Evolutionary conservation across 1,140 invertebrate species (phyloP).

Genomic region (Brachionus koreanus): DNA sequence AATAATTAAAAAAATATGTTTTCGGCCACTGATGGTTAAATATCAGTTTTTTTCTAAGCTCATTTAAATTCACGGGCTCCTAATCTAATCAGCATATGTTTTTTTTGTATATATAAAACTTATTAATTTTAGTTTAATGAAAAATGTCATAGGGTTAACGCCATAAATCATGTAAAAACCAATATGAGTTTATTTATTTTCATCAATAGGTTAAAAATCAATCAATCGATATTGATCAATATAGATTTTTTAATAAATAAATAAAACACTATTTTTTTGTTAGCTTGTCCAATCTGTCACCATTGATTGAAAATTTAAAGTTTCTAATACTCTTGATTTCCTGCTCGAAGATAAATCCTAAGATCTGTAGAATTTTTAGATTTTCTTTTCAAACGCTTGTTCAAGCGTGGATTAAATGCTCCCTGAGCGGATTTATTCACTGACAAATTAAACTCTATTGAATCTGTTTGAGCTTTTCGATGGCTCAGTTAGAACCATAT

Average conservation of each 20-base stretch:
- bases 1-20: conserved; percentile 31
- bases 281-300: background rate
- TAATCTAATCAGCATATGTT: conserved; percentile 39
- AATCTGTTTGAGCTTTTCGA: background rate
- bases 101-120: background rate
- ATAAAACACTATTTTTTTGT: background rate
- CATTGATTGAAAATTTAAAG: background rate
- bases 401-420: background rate
- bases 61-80: conserved; percentile 32
- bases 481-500: background rate
- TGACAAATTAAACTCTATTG: background rate
- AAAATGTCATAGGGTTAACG: conserved; percentile 18
- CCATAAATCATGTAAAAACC: conserved; percentile 3
- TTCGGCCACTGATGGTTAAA: background rate
- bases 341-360: background rate
- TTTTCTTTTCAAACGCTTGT: background rate
- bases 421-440: background rate
- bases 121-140: conserved; percentile 31
- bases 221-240: conserved; percentile 40
- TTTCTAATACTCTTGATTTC: background rate
- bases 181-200: conserved; percentile 28
- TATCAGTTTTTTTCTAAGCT: conserved; percentile 8
- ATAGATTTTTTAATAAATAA: conserved; percentile 16
- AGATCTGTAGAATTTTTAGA: background rate
- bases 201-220: background rate